Evolutionary conservation across 2,888 invertebrate species (phyloP), one percentile per base, ranked within the genome.

Genomic region (Calameuta pallipes): DNA sequence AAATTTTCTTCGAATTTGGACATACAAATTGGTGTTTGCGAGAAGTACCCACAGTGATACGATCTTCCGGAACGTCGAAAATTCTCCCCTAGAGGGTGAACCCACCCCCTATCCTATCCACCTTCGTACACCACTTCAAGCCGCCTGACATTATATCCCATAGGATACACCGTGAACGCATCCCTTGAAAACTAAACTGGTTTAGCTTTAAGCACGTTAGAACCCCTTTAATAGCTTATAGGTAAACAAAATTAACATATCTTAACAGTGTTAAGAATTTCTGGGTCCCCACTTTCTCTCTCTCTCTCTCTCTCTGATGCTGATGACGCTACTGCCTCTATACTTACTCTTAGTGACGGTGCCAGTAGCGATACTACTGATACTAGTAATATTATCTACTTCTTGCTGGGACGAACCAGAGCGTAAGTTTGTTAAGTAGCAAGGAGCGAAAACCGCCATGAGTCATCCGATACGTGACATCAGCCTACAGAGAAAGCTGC

Each of bases 181-280:
- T 89, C 89, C 87, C 87, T 86, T 87, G 90, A 90, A 91, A 91
- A 90, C 90, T 90, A 91, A 91, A 91, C 90, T 91, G 91, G 88
- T 90, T 91, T 91, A 91, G 89, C 90, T 90, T 87, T 90, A 91
- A 91, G 91, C 89, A 90, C 87, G 90, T 91, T 91, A 91, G 88
- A 88, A 87, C 87, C 87, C 90, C 91, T 91, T 90, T 91, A 91
- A 91, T 91, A 91, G 91, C 91, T 91, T 91, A 91, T 91, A 90
- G 90, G 91, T 91, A 91, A 91, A 91, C 91, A 91, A 90, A 90
- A 91, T 91, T 91, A 91, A 90, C 91, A 91, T 91, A 91, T 90
- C 90, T 91, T 91, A 91, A 91, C 91, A 90, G 89, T 87, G 90
- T 91, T 91, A 91, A 91, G 91, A 91, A 91, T 90, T 91, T 90